Percentiles rank a stretch among this genome's conserved stretches.
phyloP scores from a whole-genome alignment of 2,113 vertebrate species.

The Zosterops borbonicus region DNA sequence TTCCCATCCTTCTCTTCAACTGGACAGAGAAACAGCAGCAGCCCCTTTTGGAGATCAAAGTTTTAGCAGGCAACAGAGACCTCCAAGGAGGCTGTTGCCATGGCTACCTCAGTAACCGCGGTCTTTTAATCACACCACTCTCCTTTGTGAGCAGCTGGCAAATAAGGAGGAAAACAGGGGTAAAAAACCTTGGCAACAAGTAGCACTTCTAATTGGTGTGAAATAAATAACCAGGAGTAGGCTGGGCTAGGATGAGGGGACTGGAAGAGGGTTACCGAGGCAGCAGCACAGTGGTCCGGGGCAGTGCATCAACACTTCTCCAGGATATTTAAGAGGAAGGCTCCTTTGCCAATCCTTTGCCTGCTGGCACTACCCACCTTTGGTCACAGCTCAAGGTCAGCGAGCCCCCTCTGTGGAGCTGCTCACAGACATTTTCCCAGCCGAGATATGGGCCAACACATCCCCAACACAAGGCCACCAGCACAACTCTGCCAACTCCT shows the following conservation, averaged over 20 bases:
- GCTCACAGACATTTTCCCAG: not conserved
- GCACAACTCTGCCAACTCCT: not conserved
- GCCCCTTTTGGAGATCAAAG: slow-evolving; percentile 76
- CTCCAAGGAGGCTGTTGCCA: slow-evolving; percentile 79
- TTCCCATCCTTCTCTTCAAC: slow-evolving; percentile 41
- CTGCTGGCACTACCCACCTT: not conserved
- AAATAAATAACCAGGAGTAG: not conserved
- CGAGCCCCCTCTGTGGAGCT: accelerated
- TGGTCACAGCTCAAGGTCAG: not conserved
- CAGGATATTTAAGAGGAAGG: not conserved
- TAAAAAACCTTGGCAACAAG: slow-evolving; percentile 68
- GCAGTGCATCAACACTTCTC: not conserved
- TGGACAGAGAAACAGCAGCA: slow-evolving; percentile 60
- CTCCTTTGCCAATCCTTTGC: not conserved
- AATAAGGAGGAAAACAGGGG: slow-evolving; percentile 28
- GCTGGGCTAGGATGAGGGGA: accelerated
- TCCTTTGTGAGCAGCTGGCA: slow-evolving; percentile 70
- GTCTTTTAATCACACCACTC: slow-evolving; percentile 73
- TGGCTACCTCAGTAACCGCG: slow-evolving; percentile 75
- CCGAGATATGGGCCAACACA: not conserved
- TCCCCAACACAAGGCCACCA: not conserved
- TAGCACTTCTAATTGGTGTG: slow-evolving; percentile 49
- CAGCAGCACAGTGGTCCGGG: not conserved
- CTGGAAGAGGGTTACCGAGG: not conserved
- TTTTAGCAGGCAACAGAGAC: slow-evolving; percentile 80